phyloP scores from a whole-genome alignment of 1,140 invertebrate genomes.

The Aphelinus certus region DNA sequence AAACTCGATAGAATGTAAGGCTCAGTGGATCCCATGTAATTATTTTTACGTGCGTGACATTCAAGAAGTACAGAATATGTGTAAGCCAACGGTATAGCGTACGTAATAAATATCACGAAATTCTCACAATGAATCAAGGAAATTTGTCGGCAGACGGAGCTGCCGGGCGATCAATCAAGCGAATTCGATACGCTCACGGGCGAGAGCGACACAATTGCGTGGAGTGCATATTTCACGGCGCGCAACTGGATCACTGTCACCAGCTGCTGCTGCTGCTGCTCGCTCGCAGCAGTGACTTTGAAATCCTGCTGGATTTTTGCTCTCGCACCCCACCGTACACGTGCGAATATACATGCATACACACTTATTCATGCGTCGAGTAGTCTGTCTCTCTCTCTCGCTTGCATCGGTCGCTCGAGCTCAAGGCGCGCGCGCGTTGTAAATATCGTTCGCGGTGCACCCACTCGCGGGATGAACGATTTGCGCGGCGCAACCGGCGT shows the following conservation, averaged over 20 bases:
- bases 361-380: conserved; percentile 22
- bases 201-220: not conserved
- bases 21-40: too few species aligned
- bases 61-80: too few species aligned
- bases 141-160: too few species aligned
- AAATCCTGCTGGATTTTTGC: not conserved
- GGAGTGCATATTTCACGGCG: not conserved
- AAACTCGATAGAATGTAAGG: too few species aligned
- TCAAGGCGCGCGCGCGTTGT: conserved; percentile 33
- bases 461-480: conserved; percentile 45
- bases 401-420: conserved; percentile 17
- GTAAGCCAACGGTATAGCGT: too few species aligned
- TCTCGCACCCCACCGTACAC: not conserved
- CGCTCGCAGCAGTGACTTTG: not conserved
- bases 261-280: too few species aligned
- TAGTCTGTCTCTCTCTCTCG: not conserved
- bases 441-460: conserved; percentile 43
- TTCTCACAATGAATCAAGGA: too few species aligned
- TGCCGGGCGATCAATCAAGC: not conserved
- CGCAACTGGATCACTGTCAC: conserved; percentile 25
- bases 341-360: not conserved
- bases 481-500: conserved; percentile 27
- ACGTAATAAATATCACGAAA: too few species aligned
- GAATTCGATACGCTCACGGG: not conserved
- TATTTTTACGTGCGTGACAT: too few species aligned